Evolutionary conservation across 1,140 invertebrate species (phyloP).

Genomic region (Neotoxoptera formosana): DNA sequence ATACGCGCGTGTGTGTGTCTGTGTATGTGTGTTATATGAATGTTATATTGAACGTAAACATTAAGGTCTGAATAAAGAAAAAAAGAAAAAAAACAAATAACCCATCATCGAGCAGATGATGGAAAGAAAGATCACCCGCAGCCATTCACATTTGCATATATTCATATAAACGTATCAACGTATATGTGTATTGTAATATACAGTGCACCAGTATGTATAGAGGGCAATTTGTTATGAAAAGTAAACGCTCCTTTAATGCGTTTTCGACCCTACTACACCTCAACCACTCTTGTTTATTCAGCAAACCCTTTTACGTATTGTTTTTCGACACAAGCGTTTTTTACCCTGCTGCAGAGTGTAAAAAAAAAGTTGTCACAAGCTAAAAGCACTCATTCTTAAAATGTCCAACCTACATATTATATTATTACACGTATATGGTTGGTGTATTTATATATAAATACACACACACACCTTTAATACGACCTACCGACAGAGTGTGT

Average conservation of each 20-base stretch:
- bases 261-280: slow-evolving; percentile 54
- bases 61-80: slow-evolving; percentile 30
- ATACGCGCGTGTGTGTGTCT: too few relatives aligned
- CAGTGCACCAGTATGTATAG: slow-evolving; percentile 35
- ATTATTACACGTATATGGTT: not conserved
- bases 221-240: slow-evolving; percentile 58
- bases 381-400: slow-evolving; percentile 18
- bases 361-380: slow-evolving; percentile 40
- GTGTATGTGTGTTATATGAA: not conserved
- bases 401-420: not conserved
- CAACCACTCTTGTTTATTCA: slow-evolving; percentile 50
- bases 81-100: slow-evolving; percentile 50
- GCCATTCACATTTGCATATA: slow-evolving; percentile 53
- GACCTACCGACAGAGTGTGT: not conserved
- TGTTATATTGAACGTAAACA: slow-evolving; percentile 52
- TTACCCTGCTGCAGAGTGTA: not conserved
- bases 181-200: slow-evolving; percentile 49
- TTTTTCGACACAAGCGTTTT: slow-evolving; percentile 42
- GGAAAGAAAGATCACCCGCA: slow-evolving; percentile 43
- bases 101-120: slow-evolving; percentile 47
- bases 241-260: slow-evolving; percentile 55
- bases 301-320: slow-evolving; percentile 50
- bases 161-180: slow-evolving; percentile 4
- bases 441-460: not conserved
- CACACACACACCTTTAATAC: not conserved